Conservation (phyloP, 2,113 vertebrate species). For the Probosciger aterrimus region DNA sequence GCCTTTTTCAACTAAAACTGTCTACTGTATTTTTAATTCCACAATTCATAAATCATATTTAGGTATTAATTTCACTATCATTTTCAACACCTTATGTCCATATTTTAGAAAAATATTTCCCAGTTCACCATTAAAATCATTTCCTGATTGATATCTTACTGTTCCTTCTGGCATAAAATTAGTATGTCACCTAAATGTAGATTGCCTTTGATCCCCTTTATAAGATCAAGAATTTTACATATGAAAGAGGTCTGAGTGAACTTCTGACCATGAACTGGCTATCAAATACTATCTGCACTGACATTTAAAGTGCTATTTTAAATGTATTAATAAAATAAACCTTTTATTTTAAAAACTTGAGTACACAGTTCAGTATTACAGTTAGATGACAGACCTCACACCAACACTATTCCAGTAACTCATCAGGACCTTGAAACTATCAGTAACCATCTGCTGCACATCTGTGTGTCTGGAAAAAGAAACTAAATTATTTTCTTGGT, state of each 20-base stretch:
- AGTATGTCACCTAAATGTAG: neutral
- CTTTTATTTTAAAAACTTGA: neutral
- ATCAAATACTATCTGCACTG: neutral
- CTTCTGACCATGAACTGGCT: neutral
- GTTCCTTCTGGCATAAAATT: neutral
- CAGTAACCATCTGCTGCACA: constrained; percentile 49
- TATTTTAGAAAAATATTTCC: neutral
- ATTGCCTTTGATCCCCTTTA: neutral
- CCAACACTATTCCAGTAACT: constrained; percentile 27
- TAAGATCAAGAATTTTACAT: neutral
- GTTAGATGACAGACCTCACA: neutral
- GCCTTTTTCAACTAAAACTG: neutral
- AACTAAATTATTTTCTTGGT: neutral
- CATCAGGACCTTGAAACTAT: constrained; percentile 43
- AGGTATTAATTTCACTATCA: neutral
- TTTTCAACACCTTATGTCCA: neutral
- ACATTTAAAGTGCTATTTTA: neutral
- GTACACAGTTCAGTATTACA: neutral
- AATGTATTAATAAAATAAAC: neutral
- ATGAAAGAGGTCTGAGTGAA: neutral
- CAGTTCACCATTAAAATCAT: neutral
- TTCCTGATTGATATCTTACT: neutral
- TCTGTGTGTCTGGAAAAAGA: neutral
- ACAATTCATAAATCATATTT: neutral
- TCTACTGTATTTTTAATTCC: neutral